Base-by-base conservation (phyloP, 2,113 vertebrate genomes). In the Plecturocebus donacophilus region DNA sequence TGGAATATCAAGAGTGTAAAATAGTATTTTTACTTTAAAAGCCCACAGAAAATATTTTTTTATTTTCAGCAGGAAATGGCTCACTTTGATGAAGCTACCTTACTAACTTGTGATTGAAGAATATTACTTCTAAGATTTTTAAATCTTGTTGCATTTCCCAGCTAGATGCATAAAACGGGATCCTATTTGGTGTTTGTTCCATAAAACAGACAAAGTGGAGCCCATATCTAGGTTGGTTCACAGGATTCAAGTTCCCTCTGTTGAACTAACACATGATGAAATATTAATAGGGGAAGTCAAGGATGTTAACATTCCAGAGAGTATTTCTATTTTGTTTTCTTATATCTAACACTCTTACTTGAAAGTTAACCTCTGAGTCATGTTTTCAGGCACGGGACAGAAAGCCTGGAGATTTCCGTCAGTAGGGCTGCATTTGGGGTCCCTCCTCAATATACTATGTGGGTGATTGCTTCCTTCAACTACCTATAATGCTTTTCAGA, bases 201-300 rank as follows among this genome's bases (percentile, higher is more conserved):
- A 80, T 2, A 77, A 38, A 54, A 92, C 17, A 68, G 52, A 85
- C 42, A 32, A 64, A 85, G 20, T 79, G 2, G 0, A 93, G 38
- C 20, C 14, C 8, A 19, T 30, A 19, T 87, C 25, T 92, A 54
- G 52, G 30, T 85, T 94, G 64, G 19, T 73, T 91, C 86, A 77
- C 5, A 93, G 64, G 42, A 89, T 81, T 91, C 91, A 90, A 58
- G 47, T 81, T 23, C 58, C 76, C 32, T 49, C 45, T 42, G 35
- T 27, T 87, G 42, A 95, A 84, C 61, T 68, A 94, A 93, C 64
- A 83, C 47, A 54, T 58, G 76, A 93, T 66, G 11, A 97, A 94
- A 90, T 23, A 52, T 92, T 87, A 75, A 93, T n/a, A 75, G 19
- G 4, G 27, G 23, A 80, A 45, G 68, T 58, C n/a, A 80, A n/a